Base-by-base conservation (phyloP, 30 jellyfish, hydroid and myxozoan genomes). In the Turritopsis dohrnii region DNA sequence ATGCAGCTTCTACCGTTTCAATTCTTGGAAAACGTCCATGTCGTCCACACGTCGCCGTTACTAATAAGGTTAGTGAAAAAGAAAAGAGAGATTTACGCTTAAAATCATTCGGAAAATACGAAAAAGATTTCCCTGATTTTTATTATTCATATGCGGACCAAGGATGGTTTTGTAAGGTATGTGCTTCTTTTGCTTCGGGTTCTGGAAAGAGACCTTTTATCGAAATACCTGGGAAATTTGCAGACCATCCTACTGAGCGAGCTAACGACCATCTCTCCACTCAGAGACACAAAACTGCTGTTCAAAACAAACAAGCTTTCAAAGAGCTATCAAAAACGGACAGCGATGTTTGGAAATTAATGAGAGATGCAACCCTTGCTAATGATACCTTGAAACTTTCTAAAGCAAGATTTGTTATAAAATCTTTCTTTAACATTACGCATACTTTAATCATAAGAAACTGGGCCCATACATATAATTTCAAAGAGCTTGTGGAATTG, bases 221-320 rank as follows among this genome's bases (percentile, higher is more conserved):
- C 24, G 81, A 72, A 72, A 72, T 18, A 52, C 81, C 81, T 18
- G 81, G 28, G 52, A 18, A 18, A 24, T 72, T 72, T 72, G 18
- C 81, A 72, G 81, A 72, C 24, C 81, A 72, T 72, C 81, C 81
- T 17, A 52, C 24, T 72, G 81, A 72, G 28, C 81, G 52, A 18
- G 20, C 81, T 16, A 18, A 19, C 24, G 81, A 19, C 81, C 52
- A 72, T 72, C 52, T 72, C 21, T 17, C 81, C 21, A 18, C 81
- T 16, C 17, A 18, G 17, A 16, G 28, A 18, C 81, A 72, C 52
- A 18, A 72, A 23, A 72, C 21, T 17, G 81, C 81, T 19, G 52
- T 23, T 18, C 21, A 72, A 18, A 72, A 72, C 20, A 72, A 72
- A 72, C 81, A 72, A 72, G 52, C 18, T 16, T 72, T 17, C 81